A percentile compares a stretch with the other conserved stretches of the same genome.
Evolutionary conservation across 2,113 vertebrate species (phyloP).

Genomic region (Polyodon spathula): DNA sequence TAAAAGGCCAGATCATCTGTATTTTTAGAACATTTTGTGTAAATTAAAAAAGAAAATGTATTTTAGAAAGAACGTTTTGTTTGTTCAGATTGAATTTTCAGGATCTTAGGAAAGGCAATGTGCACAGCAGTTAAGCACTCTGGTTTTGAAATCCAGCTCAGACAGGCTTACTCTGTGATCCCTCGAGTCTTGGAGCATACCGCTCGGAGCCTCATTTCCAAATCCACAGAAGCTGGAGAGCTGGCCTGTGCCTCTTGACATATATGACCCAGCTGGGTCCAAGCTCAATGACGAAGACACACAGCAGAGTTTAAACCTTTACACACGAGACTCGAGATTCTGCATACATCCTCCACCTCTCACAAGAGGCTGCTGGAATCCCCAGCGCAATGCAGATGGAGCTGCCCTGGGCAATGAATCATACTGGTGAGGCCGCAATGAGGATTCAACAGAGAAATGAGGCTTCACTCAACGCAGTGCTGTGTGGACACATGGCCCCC

Average conservation of each 20-base stretch:
- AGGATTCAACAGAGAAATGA: slow-evolving; percentile 20
- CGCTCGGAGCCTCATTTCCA: slow-evolving; percentile 24
- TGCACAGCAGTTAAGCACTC: slow-evolving; percentile 35
- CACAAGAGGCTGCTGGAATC: slow-evolving; percentile 60
- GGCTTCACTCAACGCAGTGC: slow-evolving; percentile 14
- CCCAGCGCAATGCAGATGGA: slow-evolving; percentile 49
- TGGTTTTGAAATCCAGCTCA: slow-evolving; percentile 26
- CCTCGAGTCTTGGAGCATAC: slow-evolving; percentile 25
- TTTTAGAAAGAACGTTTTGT: too few relatives aligned
- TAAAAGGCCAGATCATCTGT: too few relatives aligned
- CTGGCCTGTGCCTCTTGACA: too few relatives aligned
- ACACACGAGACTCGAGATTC: slow-evolving; percentile 62
- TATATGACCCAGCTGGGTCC: too few relatives aligned
- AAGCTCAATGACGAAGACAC: background rate
- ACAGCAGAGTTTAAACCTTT: slow-evolving; percentile 49
- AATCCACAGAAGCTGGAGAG: slow-evolving; percentile 21
- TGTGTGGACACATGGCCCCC: slow-evolving; percentile 13
- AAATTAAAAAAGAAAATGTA: too few relatives aligned
- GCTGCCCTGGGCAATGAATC: slow-evolving; percentile 56
- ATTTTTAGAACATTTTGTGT: too few relatives aligned
- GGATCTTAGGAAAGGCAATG: slow-evolving; percentile 26
- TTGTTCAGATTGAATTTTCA: slow-evolving; percentile 32
- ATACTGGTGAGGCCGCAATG: slow-evolving; percentile 36
- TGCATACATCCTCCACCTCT: slow-evolving; percentile 62
- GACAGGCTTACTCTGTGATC: slow-evolving; percentile 24